Base-by-base conservation (phyloP, 2,888 invertebrate species). In the Hydraecia micacea region DNA sequence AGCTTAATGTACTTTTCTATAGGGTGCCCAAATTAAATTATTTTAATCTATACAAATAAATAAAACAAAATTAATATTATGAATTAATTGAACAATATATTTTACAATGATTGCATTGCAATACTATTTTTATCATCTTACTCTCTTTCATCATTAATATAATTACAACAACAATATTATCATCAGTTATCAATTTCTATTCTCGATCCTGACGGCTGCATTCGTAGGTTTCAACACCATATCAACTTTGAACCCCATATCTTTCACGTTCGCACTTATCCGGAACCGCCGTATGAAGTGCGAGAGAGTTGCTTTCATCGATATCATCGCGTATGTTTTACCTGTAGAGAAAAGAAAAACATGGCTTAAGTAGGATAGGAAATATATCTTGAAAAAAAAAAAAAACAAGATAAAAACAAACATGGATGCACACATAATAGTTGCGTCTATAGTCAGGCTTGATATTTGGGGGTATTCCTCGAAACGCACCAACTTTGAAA, bases 261-360 rank as follows among this genome's bases (percentile, higher is more conserved):
- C 86, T 5, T 80, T 87, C 52, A 91, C 81, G 36, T 92, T 91
- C 0, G 89, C 88, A 0, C 55, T 81, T 62, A 91, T 80, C 1
- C 80, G 77, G 60, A 86, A 91, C 9, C 63, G 73, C 0, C 91
- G 87, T 15, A 92, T 72, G 13, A 92, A 49, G 75, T 92, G 90
- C 0, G 85, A 81, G 1, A 92, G 74, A 0, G 82, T 82, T 0
- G 82, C 81, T 74, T 92, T 92, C 90, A 92, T 88, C 1, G 90
- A 89, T 84, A 91, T 87, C 87, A 88, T 89, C 0, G 91, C 91
- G 63, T 91, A 92, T 2, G 81, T 77, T 73, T 13, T 86, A 32
- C 86, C 84, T 85, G 83, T 25, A 18, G 4, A 32, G 0, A 18
- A 42, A 66, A 42, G 4, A 1, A 55, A 69, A 32, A n/a, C 7